A percentile compares a stretch with the other conserved stretches of the same genome.
These are phyloP conservation scores for Spilogale gracilis DNA, from an alignment of 2,113 vertebrate genomes.

Conservation along the genomic window DNA sequence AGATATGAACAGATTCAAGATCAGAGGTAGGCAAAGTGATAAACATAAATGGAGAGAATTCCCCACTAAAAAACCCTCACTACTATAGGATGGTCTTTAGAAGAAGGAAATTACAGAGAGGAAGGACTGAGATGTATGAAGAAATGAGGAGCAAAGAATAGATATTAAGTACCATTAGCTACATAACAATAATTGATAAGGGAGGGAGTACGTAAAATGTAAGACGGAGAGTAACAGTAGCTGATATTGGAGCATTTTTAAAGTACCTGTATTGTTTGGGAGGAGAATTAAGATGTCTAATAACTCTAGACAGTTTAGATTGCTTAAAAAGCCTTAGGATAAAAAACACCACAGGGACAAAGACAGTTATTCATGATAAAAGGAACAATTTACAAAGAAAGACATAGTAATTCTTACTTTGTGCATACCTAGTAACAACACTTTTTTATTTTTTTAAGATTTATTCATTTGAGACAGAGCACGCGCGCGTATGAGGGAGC, in stretches of 20 bases:
- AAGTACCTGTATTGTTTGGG: background rate
- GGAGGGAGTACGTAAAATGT: background rate
- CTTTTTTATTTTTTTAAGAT: background rate
- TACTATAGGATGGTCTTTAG: background rate
- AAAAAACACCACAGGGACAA: background rate
- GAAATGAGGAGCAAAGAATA: background rate
- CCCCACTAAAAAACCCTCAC: background rate
- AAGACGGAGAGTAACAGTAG: background rate
- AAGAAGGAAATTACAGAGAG: slow-evolving; percentile 17
- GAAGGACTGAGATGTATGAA: background rate
- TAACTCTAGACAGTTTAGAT: background rate
- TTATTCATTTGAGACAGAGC: no score
- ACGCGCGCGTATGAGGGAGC: no score
- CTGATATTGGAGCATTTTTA: background rate
- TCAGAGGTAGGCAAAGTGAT: background rate
- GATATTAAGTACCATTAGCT: background rate
- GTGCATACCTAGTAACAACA: background rate
- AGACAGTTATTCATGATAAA: background rate
- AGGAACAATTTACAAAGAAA: background rate
- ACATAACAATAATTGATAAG: background rate
- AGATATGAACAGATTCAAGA: slow-evolving; percentile 9
- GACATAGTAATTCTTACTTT: background rate
- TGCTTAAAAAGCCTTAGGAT: background rate
- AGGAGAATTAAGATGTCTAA: slow-evolving; percentile 22
- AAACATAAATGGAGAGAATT: background rate